Evolutionary conservation across 92 coral and sea anemone genomes (phyloP).

Genomic region (Epizoanthus illoricatus): DNA sequence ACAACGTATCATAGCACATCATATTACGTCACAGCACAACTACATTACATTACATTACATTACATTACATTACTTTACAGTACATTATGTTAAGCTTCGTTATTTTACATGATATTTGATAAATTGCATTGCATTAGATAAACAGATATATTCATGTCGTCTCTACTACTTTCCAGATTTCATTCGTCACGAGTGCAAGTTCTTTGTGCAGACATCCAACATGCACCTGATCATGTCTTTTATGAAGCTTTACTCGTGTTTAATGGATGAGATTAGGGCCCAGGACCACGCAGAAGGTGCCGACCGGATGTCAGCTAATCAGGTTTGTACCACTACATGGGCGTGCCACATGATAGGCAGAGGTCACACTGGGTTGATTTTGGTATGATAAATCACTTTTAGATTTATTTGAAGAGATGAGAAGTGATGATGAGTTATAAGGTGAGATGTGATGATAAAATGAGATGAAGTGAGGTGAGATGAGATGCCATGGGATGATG

Average conservation of each 20-base stretch:
- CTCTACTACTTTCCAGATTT: conserved; percentile 56
- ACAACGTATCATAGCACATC: too few relatives aligned
- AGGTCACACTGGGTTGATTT: not conserved
- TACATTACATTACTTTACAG: not conserved
- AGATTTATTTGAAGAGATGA: too few relatives aligned
- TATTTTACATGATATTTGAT: not conserved
- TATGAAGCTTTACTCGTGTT: conserved; percentile 87
- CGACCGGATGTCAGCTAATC: conserved; percentile 85
- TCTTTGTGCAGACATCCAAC: conserved; percentile 87
- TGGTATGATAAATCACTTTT: not conserved
- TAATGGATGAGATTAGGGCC: conserved; percentile 90
- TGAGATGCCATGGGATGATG: too few relatives aligned
- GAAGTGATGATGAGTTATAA: too few relatives aligned
- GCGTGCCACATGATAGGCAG: not conserved
- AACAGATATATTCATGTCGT: not conserved
- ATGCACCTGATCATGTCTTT: conserved; percentile 88
- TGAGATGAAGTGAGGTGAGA: too few relatives aligned
- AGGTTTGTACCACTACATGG: conserved; percentile 53
- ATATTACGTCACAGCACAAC: too few relatives aligned
- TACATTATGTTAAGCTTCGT: too few relatives aligned
- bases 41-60: not conserved
- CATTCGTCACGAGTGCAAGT: conserved; percentile 95
- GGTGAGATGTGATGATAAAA: too few relatives aligned
- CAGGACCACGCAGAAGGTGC: conserved; percentile 98
- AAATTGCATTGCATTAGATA: not conserved